Evolutionary conservation across 2,113 vertebrate genomes (phyloP), one percentile per base, ranked within the genome.

Genomic region (Corapipo altera): DNA sequence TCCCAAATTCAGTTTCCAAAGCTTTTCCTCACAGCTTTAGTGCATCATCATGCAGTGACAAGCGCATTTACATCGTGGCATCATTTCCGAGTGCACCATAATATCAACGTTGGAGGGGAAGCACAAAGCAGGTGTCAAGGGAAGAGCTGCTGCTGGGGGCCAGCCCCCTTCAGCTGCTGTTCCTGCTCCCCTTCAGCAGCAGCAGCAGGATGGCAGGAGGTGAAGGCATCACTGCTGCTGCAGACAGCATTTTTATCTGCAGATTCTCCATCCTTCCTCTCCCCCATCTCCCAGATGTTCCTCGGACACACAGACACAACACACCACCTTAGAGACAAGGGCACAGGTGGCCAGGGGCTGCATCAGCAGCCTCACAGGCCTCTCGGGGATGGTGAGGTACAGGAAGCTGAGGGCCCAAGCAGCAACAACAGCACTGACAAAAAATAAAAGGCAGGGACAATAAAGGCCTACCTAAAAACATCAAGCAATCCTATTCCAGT

Each of bases 101-200:
- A n/a, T 7, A 23, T 28, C 61, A 41, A 6, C 0, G 8, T 1
- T 0, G 0, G 39, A 69, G 37, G 20, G 11, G 46, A n/a, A 48
- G 51, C 1, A 2, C 33, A 20, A 64, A 73, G 67, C 33, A 15
- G 39, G 8, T 37, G 49, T 55, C 11, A 24, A 62, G 64, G 21
- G 12, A 13, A n/a, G 2, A 39, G 48, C 37, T 0, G 0, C 48
- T 33, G 27, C 70, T 30, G 51, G 32, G 10, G 3, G 2, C 35
- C 44, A 41, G 49, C 22, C 23, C 37, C 4, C 3, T 33, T 33
- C 26, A 30, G 62, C 51, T 41, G 4, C n/a, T 35, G 30, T 11
- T 51, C 37, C 15, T 27, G 17, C 5, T 35, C 21, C 54, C 32
- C 2, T 15, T 30, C 9, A 9, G 21, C 6, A 26, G 21, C 52